Evolutionary conservation across 1,140 invertebrate species (phyloP), one percentile per base, ranked within the genome.

Genomic region (Drosophila grimshawi): DNA sequence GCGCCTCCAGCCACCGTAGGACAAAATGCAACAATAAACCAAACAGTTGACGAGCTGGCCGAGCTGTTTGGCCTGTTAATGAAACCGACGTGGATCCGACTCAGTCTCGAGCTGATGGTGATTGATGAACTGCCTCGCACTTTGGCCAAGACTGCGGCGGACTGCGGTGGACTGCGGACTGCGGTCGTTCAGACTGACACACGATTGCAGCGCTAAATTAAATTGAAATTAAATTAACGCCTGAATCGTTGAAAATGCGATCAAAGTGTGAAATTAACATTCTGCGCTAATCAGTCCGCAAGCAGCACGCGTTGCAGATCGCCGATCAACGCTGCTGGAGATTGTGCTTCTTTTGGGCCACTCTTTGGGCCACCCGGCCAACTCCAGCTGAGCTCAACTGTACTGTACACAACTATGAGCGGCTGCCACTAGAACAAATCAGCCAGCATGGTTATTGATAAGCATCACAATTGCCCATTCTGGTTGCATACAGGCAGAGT

Each of bases 161-260:
- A 8, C 8, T 10, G 39, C 8, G 8, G 3, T 6, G 37, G 39
- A 4, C 10, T 32, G 62, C 41, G 5, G 3, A 19, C 19, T 19
- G 19, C 19, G 19, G 19, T 19, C 1, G 19, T 19, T 19, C 19
- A 19, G 19, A 60, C 41, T 46, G 57, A 45, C 10, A 32, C 43
- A 19, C 19, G 64, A 48, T 59, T 67, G 57, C 39, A 52, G 59
- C 59, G 64, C 63, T 43, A 80, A 86, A 86, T 81, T 86, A 86
- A 86, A 86, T 86, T 86, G 82, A 86, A 86, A 86, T 86, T 86
- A 82, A 86, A 86, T 86, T 86, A 86, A 86, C 83, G 82, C 79
- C 62, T 65, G 71, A 64, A 74, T 76, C 66, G 60, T 60, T 71
- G 81, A 76, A 74, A 86, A 86, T 86, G 83, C 83, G 76, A 88